Evolutionary conservation across 2,888 invertebrate genomes (phyloP).

Genomic region (Cheilosia pagana): DNA sequence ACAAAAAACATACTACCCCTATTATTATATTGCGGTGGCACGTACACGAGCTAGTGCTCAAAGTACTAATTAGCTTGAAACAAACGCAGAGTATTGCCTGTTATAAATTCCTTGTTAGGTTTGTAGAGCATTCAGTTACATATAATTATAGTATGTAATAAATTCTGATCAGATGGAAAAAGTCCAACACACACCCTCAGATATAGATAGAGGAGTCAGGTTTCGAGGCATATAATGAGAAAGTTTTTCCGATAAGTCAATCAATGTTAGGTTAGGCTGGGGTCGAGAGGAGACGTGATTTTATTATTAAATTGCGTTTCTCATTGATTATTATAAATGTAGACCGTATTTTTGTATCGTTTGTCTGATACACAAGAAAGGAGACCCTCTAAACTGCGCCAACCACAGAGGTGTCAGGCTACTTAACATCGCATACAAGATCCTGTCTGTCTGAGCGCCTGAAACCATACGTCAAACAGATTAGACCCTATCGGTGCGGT

Average conservation of each 20-base stretch:
- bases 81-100: constrained; percentile 20
- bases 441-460: too few relatives aligned
- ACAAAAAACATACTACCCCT: not conserved
- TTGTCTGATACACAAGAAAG: too few relatives aligned
- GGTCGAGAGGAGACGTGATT: not conserved
- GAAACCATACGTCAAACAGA: too few relatives aligned
- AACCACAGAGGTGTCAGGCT: too few relatives aligned
- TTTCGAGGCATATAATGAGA: not conserved
- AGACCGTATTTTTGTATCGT: too few relatives aligned
- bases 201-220: not conserved
- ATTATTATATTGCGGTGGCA: constrained; percentile 7
- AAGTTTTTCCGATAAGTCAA: not conserved
- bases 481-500: too few relatives aligned
- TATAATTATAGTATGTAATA: constrained; percentile 31
- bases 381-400: too few relatives aligned
- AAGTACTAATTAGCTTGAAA: constrained; percentile 35
- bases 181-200: not conserved
- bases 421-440: too few relatives aligned
- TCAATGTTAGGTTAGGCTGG: not conserved
- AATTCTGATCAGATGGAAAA: constrained; percentile 14
- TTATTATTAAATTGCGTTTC: not conserved
- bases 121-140: constrained; percentile 21
- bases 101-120: constrained; percentile 15
- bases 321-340: too few relatives aligned
- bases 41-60: constrained; percentile 22